Base-by-base conservation (phyloP, 2,888 invertebrate species). In the Phortica magna region DNA sequence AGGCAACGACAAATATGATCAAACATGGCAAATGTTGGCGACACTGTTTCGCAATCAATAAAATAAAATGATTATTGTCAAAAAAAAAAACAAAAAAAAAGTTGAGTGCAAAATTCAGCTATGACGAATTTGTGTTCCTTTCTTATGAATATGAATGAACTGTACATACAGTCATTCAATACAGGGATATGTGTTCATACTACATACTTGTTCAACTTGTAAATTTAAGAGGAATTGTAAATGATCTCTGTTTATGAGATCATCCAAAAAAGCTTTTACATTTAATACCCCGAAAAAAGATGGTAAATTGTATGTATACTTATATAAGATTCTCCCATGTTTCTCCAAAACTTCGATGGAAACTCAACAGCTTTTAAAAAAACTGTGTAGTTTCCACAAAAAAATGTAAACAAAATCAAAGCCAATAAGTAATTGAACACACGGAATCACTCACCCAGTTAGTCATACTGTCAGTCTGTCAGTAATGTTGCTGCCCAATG, bases 351-450 rank as follows among this genome's bases (percentile, higher is more conserved):
- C 31, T 31, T 31, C 31, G 31, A 4, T 31, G 3, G 3, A 31
- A 31, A 4, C 31, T 31, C 31, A 31, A 31, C 43, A 48, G 4
- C 10, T 9, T 48, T 6, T 48, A 12, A 48, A 48, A 14, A 48
- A 48, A 48, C 48, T 6, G 2, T 12, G 7, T 48, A 14, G 10
- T 31, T 4, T 4, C 31, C 48, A 14, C 48, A 48, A 9, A 6
- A 48, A 9, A 14, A 48, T 2, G 48, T 12, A 2, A 55, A 71
- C 3, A 22, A 48, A 70, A 41, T 41, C 68, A 70, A 22, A 71
- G 42, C 42, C 14, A 22, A 42, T 71, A 71, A 71, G 70, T 55
- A 71, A 71, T 71, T 71, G 42, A 53, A 68, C 48, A 71, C 22
- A 71, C 10, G 22, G 48, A 48, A 48, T 48, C 14, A 48, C 48